Evolutionary conservation across 2,797 vertebrate species (phyloP).

Genomic region (Neosilurus mollespiculum): DNA sequence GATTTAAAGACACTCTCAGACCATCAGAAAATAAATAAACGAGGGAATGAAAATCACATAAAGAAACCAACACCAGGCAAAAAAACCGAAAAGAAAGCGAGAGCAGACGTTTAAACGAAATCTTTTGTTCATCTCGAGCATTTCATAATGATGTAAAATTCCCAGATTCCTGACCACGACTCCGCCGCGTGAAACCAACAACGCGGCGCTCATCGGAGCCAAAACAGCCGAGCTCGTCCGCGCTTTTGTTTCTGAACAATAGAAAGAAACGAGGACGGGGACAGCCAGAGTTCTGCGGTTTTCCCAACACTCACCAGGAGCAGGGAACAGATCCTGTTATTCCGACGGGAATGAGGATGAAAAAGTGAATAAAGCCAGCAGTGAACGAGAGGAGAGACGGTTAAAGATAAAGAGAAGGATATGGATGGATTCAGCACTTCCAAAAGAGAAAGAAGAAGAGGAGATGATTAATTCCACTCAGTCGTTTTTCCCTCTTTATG

Average conservation of each 20-base stretch:
- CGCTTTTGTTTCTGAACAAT: slow-evolving; percentile 15
- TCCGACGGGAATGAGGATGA: not conserved
- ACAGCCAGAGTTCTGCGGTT: not conserved
- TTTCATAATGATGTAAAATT: not conserved
- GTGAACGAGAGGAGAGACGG: not conserved
- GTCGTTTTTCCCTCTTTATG: no score
- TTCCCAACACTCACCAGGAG: not conserved
- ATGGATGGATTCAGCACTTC: no score
- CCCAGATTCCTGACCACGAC: not conserved
- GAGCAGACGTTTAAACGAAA: not conserved
- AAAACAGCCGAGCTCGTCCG: not conserved
- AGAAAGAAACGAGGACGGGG: slow-evolving; percentile 5
- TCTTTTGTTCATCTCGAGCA: not conserved
- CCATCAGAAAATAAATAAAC: not conserved
- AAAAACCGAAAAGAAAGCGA: not conserved
- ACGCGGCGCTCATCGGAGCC: not conserved
- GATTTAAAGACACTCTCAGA: no score
- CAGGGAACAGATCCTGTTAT: not conserved
- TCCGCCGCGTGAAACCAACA: not conserved
- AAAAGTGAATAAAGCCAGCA: not conserved
- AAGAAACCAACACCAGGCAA: not conserved
- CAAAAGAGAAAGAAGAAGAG: no score
- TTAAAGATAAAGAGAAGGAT: not conserved
- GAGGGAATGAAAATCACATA: not conserved
- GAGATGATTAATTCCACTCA: no score